A percentile compares a stretch with the other conserved stretches of the same genome.
phyloP scores from a whole-genome alignment of 2,113 vertebrate genomes.

The Eupsittula cactorum region DNA sequence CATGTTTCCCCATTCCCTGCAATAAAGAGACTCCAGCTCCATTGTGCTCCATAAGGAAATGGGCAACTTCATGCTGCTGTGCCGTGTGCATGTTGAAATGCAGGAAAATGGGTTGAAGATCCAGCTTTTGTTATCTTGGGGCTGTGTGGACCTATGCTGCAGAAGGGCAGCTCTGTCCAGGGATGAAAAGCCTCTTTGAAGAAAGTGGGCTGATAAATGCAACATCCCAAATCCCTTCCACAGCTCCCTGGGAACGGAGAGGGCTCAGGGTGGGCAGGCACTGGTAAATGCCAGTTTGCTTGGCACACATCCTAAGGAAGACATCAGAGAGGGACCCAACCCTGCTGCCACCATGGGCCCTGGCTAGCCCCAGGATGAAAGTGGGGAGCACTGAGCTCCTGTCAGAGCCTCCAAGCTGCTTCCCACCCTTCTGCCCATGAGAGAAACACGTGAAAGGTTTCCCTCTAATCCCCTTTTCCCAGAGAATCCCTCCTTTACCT shows the following conservation, averaged over 20 bases:
- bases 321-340: fast-evolving
- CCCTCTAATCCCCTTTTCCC: neutral
- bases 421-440: neutral
- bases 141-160: neutral
- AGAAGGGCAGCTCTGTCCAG: neutral
- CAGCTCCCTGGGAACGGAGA: neutral
- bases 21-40: neutral
- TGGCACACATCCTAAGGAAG: neutral
- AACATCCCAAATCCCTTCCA: neutral
- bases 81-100: too few relatives aligned
- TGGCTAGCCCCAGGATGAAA: neutral
- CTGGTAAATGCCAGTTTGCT: neutral
- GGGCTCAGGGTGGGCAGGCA: neutral
- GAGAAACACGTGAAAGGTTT: neutral
- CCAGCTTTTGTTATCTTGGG: neutral
- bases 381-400: neutral
- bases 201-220: neutral
- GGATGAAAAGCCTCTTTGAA: neutral
- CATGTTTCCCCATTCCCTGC: neutral
- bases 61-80: neutral
- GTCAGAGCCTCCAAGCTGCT: neutral
- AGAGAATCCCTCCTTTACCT: neutral
- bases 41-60: neutral
- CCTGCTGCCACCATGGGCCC: neutral
- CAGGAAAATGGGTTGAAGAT: neutral